Evolutionary conservation across 2,888 invertebrate species (phyloP).

Genomic region (Plagodis dolabraria): DNA sequence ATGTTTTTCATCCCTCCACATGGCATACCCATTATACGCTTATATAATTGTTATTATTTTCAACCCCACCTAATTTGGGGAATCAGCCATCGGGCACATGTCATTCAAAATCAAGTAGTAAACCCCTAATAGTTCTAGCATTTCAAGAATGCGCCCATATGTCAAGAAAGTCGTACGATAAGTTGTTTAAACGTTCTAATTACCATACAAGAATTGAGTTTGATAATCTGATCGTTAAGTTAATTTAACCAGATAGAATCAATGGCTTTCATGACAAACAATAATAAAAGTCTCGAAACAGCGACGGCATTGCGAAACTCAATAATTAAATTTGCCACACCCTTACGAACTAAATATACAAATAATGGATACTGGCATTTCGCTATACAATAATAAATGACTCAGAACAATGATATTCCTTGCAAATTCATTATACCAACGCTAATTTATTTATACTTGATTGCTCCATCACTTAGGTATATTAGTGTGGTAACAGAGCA

Average conservation of each 20-base stretch:
- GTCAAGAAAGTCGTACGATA: no score
- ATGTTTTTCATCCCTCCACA: no score
- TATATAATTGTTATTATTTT: no score
- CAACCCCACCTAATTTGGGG: no score
- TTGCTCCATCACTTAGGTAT: conserved; percentile 3
- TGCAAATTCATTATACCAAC: conserved; percentile 12
- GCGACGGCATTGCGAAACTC: neutral
- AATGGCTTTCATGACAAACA: conserved; percentile 11
- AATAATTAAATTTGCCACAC: conserved; percentile 17
- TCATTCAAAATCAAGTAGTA: no score
- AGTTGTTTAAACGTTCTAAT: no score
- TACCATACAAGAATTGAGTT: no score
- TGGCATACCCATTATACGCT: no score
- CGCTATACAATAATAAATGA: conserved; percentile 8
- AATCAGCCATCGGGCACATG: no score
- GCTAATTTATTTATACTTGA: conserved; percentile 7
- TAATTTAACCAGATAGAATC: neutral
- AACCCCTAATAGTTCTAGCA: no score
- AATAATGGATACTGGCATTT: conserved; percentile 4
- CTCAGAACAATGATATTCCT: conserved; percentile 9
- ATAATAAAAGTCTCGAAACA: conserved; percentile 4
- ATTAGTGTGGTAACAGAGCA: conserved; percentile 2
- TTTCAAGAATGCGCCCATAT: no score
- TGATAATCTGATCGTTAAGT: no score
- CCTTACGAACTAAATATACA: conserved; percentile 12